Conservation (phyloP, 1,140 invertebrate species). For the Gonioctena quinquepunctata region DNA sequence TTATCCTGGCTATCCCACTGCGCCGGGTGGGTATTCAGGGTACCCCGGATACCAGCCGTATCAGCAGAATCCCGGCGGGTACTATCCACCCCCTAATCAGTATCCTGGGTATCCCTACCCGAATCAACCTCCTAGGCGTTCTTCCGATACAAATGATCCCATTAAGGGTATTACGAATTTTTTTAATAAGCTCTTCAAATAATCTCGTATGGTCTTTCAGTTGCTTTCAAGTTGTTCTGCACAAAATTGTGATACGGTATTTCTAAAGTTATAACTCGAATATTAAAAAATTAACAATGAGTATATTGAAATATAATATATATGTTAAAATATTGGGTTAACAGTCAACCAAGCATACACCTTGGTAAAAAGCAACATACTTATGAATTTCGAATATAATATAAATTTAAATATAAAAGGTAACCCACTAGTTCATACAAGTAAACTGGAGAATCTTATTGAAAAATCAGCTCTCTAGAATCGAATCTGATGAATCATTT, state of each 20-base stretch:
- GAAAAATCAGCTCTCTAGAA: no score
- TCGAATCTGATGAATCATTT: no score
- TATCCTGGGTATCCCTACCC: conserved; percentile 9
- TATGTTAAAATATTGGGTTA: no score
- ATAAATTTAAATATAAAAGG: no score
- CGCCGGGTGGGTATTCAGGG: conserved; percentile 29
- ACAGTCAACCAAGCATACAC: no score
- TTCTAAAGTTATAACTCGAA: neutral
- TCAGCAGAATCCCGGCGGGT: conserved; percentile 1
- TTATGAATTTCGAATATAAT: no score
- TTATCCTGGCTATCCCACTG: conserved; percentile 26
- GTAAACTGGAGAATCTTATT: no score
- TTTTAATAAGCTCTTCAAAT: conserved; percentile 43
- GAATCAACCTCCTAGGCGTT: neutral
- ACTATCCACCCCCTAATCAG: conserved; percentile 18
- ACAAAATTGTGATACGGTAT: neutral
- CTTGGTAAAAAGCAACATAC: no score
- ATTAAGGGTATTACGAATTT: conserved; percentile 36
- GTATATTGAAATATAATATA: no score
- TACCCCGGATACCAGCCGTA: conserved; percentile 27
- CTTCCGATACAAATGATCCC: conserved; percentile 28
- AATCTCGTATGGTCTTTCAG: neutral
- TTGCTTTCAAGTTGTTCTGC: neutral
- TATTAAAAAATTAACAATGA: no score
- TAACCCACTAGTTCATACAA: no score